phyloP scores from a whole-genome alignment of 2,888 invertebrate genomes.

The Andricus quercusramuli region DNA sequence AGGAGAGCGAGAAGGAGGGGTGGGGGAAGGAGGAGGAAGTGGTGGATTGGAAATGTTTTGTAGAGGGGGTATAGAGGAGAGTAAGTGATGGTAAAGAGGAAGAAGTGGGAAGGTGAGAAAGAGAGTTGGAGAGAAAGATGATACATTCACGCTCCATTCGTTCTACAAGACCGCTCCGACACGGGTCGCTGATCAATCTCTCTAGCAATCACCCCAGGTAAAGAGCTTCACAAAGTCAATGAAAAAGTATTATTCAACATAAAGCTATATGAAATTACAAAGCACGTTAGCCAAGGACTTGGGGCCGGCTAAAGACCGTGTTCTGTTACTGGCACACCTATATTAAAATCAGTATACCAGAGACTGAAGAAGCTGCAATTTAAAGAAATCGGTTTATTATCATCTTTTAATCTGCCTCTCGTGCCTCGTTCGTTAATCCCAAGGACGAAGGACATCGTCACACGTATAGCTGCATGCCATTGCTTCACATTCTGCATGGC shows the following conservation, averaged over 20 bases:
- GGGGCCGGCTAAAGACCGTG: slow-evolving; percentile 2
- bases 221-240: too few species aligned
- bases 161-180: too few species aligned
- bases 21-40: too few species aligned
- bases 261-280: neutral
- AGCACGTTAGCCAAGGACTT: neutral
- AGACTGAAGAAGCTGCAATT: slow-evolving; percentile 26
- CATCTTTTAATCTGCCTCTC: slow-evolving; percentile 36
- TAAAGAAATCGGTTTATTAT: slow-evolving; percentile 40
- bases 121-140: too few species aligned
- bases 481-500: slow-evolving; percentile 40
- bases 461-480: slow-evolving; percentile 35
- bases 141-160: too few species aligned
- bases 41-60: too few species aligned
- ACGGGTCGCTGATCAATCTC: too few species aligned
- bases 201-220: too few species aligned
- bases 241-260: neutral
- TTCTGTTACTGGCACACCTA: slow-evolving; percentile 6
- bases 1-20: too few species aligned
- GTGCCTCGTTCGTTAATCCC: slow-evolving; percentile 41
- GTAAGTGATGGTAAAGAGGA: too few species aligned
- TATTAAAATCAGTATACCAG: slow-evolving; percentile 21
- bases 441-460: slow-evolving; percentile 33
- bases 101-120: too few species aligned
- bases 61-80: too few species aligned